phyloP scores from a whole-genome alignment of 1,140 invertebrate species.

The Uloborus diversus region DNA sequence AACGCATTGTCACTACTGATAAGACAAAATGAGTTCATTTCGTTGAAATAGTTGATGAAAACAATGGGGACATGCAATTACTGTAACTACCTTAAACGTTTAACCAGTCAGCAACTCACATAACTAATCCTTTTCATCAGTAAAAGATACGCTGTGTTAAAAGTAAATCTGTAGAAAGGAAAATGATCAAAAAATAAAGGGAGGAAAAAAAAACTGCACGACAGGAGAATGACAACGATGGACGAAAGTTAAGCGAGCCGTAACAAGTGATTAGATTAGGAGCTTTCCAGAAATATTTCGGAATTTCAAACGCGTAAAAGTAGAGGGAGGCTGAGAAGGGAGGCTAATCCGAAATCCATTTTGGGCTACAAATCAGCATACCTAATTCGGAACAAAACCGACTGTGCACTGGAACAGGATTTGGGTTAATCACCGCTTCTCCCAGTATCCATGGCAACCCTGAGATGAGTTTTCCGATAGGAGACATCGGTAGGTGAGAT shows the following conservation, averaged over 20 bases:
- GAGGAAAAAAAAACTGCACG: neutral
- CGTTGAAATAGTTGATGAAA: no score
- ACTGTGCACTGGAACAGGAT: constrained; percentile 36
- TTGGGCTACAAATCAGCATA: constrained; percentile 47
- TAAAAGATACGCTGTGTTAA: no score
- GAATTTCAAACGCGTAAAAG: neutral
- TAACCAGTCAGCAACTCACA: no score
- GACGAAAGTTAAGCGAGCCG: neutral
- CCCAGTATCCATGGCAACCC: constrained; percentile 26
- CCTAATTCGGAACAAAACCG: constrained; percentile 52
- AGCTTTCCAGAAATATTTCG: constrained; percentile 11
- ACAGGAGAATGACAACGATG: neutral
- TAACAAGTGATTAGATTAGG: constrained; percentile 34
- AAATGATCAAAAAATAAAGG: no score
- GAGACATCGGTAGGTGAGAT: neutral
- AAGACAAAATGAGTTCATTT: no score
- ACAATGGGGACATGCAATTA: no score
- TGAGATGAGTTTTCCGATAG: constrained; percentile 54
- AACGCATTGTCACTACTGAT: no score
- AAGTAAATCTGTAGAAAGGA: no score
- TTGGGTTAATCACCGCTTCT: constrained; percentile 52
- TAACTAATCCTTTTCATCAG: no score
- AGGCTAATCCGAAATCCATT: constrained; percentile 49
- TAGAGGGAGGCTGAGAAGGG: neutral
- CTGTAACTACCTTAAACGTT: no score